Evolutionary conservation across 2,113 vertebrate genomes (phyloP).

Genomic region (Chionodraco myersi): DNA sequence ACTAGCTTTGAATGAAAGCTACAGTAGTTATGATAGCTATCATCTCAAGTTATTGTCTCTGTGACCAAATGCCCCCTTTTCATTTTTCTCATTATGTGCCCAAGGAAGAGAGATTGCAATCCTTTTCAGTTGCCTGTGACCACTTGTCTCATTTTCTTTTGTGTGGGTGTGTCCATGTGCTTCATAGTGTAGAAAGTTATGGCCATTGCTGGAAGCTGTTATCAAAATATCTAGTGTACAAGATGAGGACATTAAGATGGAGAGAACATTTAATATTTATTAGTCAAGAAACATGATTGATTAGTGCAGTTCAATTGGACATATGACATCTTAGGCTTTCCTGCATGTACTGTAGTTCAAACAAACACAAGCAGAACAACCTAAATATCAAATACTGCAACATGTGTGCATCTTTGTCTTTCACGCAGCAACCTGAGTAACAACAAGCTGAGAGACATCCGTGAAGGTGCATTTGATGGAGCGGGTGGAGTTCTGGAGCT

Average conservation of each 20-base stretch:
- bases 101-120: conserved; percentile 38
- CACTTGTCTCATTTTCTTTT: conserved; percentile 53
- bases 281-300: conserved; percentile 59
- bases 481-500: conserved; percentile 89
- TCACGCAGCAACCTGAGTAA: conserved; percentile 92
- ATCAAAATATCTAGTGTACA: conserved; percentile 44
- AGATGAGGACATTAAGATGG: conserved; percentile 55
- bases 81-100: conserved; percentile 51
- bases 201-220: conserved; percentile 10
- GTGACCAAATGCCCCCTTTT: conserved; percentile 30
- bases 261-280: conserved; percentile 50
- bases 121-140: conserved; percentile 39
- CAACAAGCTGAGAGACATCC: conserved; percentile 95
- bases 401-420: neutral
- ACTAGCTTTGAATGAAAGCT: conserved; percentile 38
- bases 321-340: neutral
- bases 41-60: conserved; percentile 60
- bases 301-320: conserved; percentile 47
- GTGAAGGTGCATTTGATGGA: conserved; percentile 92
- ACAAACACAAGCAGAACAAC: neutral
- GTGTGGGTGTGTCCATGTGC: conserved; percentile 17
- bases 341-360: neutral
- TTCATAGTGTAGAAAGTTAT: conserved; percentile 11
- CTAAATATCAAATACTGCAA: neutral
- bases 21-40: conserved; percentile 50